Evolutionary conservation across 1,140 invertebrate species (phyloP).

Genomic region (Formica selysi): DNA sequence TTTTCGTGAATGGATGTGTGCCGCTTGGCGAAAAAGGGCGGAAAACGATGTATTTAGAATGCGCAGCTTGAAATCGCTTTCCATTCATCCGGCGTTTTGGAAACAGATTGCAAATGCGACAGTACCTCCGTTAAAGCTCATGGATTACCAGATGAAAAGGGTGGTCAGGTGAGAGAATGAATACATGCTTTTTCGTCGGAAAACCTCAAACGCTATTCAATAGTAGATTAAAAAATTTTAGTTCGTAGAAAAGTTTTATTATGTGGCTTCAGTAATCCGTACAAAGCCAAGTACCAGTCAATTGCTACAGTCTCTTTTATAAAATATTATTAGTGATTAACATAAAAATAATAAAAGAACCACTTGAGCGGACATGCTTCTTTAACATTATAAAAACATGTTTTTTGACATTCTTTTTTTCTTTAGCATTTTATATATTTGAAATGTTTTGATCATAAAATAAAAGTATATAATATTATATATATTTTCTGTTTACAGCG

Average conservation of each 20-base stretch:
- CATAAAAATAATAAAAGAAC: not conserved
- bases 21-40: slow-evolving; percentile 64
- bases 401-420: not conserved
- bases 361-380: not conserved
- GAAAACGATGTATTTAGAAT: slow-evolving; percentile 72
- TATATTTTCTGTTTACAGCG: too few species aligned
- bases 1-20: slow-evolving; percentile 75
- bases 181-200: slow-evolving; percentile 42
- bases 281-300: slow-evolving; percentile 22
- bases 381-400: not conserved
- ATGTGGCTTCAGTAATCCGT: not conserved
- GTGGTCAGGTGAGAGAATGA: slow-evolving; percentile 28
- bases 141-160: slow-evolving; percentile 52
- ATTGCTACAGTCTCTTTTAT: not conserved
- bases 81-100: slow-evolving; percentile 73
- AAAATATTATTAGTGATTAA: not conserved
- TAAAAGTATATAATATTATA: too few species aligned
- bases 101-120: slow-evolving; percentile 53
- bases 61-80: slow-evolving; percentile 77
- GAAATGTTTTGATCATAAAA: not conserved
- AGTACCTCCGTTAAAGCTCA: slow-evolving; percentile 43
- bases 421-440: not conserved
- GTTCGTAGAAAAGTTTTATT: slow-evolving; percentile 3
- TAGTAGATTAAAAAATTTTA: slow-evolving; percentile 42
- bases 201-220: slow-evolving; percentile 51